phyloP scores from a whole-genome alignment of 35 echinoderm and acorn worm species.

The Lytechinus pictus region DNA sequence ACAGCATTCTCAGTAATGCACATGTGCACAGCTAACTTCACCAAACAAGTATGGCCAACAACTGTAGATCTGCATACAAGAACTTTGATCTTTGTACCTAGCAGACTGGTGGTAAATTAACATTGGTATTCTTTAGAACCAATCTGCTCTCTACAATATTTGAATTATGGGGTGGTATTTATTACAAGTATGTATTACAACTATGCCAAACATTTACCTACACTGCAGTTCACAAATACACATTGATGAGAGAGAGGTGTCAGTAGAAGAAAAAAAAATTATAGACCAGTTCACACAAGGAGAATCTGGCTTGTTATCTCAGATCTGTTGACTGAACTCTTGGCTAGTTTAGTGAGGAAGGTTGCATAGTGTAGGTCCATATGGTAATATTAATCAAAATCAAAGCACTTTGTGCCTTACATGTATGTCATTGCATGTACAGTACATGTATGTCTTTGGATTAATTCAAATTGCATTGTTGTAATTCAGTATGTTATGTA shows the following conservation, averaged over 20 bases:
- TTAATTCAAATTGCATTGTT: no score
- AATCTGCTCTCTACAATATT: neutral
- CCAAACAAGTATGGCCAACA: neutral
- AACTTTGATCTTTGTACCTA: constrained; percentile 12
- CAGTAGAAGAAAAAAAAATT: neutral
- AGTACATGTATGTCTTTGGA: no score
- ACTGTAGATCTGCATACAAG: neutral
- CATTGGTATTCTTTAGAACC: neutral
- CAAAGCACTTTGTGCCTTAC: neutral
- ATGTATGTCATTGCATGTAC: no score
- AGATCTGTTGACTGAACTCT: neutral
- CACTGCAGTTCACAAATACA: neutral
- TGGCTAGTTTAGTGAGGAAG: no score
- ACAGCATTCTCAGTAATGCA: no score
- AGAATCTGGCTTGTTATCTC: no score
- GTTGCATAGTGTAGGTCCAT: no score
- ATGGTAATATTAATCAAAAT: no score
- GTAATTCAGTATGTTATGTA: no score
- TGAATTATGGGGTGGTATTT: constrained; percentile 12
- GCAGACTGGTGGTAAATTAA: neutral
- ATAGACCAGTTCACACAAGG: neutral
- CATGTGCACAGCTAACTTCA: neutral
- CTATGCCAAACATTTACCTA: neutral
- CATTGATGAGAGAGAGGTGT: neutral
- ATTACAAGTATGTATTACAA: constrained; percentile 20